These are phyloP conservation scores for Achlya flavicornis DNA, from an alignment of 2,888 invertebrate species.

Conservation along the genomic window DNA sequence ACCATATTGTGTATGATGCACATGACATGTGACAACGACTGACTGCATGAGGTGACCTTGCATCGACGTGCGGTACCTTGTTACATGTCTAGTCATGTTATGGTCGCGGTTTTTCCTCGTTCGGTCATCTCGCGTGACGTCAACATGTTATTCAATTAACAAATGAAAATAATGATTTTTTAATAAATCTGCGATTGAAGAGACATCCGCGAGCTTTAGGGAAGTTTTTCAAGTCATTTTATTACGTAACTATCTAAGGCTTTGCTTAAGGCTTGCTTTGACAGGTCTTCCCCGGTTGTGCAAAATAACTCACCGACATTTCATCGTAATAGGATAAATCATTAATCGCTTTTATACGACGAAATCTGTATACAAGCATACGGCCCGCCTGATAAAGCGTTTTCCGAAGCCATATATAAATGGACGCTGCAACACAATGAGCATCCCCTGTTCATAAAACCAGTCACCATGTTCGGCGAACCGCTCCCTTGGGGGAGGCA, in stretches of 20 bases:
- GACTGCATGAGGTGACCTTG: constrained; percentile 14
- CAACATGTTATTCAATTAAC: background rate
- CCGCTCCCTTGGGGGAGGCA: no score
- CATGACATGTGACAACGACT: constrained; percentile 2
- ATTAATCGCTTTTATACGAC: no score
- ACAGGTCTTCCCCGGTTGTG: background rate
- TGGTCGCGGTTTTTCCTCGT: constrained; percentile 20
- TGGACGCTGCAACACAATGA: no score
- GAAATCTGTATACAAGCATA: no score
- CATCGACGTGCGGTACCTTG: constrained; percentile 2
- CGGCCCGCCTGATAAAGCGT: no score
- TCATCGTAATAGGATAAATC: no score
- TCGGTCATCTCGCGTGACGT: constrained; percentile 7
- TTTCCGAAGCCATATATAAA: no score
- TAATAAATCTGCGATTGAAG: background rate
- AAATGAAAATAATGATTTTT: background rate
- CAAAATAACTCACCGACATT: no score
- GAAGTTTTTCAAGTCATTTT: no score
- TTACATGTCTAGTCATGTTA: constrained; percentile 9
- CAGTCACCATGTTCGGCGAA: no score
- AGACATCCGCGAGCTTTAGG: background rate
- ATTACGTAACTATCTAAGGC: background rate
- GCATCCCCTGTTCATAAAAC: no score
- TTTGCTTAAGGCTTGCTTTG: no score
- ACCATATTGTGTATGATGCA: background rate